Base-by-base conservation (phyloP, 1,140 invertebrate genomes). In the Zaprionus ghesquierei region DNA sequence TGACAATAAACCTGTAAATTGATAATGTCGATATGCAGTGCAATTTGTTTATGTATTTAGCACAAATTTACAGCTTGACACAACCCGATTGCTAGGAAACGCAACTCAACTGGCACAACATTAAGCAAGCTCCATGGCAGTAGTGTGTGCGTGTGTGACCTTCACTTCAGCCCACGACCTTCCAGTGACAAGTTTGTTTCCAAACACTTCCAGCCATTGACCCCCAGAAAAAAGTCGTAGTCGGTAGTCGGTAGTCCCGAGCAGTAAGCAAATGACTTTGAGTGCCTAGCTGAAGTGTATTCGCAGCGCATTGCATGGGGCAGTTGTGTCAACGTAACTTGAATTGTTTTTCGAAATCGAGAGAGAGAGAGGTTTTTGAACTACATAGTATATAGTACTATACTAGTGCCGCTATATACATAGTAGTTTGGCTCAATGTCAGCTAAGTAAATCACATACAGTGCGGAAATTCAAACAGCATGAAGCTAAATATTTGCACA, bases 251-350 rank as follows among this genome's bases (percentile, higher is more conserved):
- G 29, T 31, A 46, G 10, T 12, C n/a, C n/a, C n/a, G n/a, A n/a
- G n/a, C 35, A 33, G 46, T 58, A 71, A 33, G 59, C 29, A 46
- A 27, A 54, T 22, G 22, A 41, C 27, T 51, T 64, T 55, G 61
- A 65, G 8, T 12, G 41, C 3, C 51, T 72, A 74, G 49, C n/a
- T 15, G 56, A 60, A 68, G 46, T 77, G 71, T 73, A 61, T 66
- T 75, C 56, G 31, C 60, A 27, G 35, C 20, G 38, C 31, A 33
- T 41, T 75, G 62, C 51, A 54, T 62, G 58, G 55, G 55, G 68
- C 74, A 76, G 65, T 76, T 85, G 59, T 79, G 81, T 79, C 81
- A 81, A 87, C 81, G 82, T 84, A 87, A 87, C 81, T 87, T 79
- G 69, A 86, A 86, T 79, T 87, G 81, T 59, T 64, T 61, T 62